Conservation (phyloP, 1,140 invertebrate genomes). For the Camponotus vicinus region DNA sequence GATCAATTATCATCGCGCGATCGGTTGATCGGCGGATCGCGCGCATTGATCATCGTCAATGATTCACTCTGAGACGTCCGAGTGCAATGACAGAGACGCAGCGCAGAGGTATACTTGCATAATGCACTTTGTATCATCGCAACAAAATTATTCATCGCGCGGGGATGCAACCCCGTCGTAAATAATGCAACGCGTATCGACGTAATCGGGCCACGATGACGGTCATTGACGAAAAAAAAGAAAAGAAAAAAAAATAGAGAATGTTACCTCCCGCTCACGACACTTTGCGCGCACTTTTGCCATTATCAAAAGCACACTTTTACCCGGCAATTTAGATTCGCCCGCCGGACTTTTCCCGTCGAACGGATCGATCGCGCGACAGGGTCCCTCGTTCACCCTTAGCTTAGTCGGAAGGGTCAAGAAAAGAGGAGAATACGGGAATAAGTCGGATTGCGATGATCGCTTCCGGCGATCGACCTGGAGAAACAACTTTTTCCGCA, state of each 20-base stretch:
- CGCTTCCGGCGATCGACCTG: conserved; percentile 45
- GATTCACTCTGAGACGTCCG: neutral
- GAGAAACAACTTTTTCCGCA: conserved; percentile 57
- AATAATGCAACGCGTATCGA: conserved; percentile 13
- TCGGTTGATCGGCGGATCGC: neutral
- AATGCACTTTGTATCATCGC: conserved; percentile 15
- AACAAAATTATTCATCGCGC: conserved; percentile 15
- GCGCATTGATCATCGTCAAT: neutral
- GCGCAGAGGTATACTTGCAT: conserved; percentile 1
- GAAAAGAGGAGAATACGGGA: neutral
- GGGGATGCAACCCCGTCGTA: neutral
- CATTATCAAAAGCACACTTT: conserved; percentile 8
- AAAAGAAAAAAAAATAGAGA: neutral
- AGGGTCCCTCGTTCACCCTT: conserved; percentile 1
- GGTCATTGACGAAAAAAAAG: conserved; percentile 52
- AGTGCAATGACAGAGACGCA: neutral
- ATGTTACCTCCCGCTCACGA: neutral
- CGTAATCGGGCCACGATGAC: conserved; percentile 18
- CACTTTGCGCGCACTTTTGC: conserved; percentile 28
- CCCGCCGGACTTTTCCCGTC: conserved; percentile 9
- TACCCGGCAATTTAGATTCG: conserved; percentile 43
- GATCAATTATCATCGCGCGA: conserved; percentile 9
- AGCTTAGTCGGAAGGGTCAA: neutral
- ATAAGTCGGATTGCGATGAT: conserved; percentile 39
- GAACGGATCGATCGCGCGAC: conserved; percentile 19